Percentiles rank a stretch among this genome's conserved stretches.
Evolutionary conservation across 2,113 vertebrate genomes (phyloP).

Genomic region (Myrmecophaga tridactyla): DNA sequence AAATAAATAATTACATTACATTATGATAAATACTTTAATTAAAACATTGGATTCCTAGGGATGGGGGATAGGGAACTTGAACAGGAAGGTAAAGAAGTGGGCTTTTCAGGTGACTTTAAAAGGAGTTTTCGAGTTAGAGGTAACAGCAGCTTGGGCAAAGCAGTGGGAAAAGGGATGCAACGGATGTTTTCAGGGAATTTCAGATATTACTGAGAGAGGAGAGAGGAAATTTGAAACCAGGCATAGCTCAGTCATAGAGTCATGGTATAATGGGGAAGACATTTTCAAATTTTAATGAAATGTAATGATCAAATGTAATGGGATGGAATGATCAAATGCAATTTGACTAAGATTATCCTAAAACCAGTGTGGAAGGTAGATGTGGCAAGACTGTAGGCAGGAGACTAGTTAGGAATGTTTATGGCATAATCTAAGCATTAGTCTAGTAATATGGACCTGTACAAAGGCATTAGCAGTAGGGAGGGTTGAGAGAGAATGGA

Average conservation of each 20-base stretch:
- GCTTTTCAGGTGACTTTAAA: neutral
- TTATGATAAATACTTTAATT: neutral
- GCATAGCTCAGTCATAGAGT: neutral
- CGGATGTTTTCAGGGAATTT: neutral
- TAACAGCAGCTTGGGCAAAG: neutral
- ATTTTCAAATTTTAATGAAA: neutral
- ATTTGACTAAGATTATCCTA: neutral
- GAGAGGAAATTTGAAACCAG: neutral
- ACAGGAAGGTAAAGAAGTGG: neutral
- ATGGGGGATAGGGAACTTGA: neutral
- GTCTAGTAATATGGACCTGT: neutral
- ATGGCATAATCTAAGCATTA: neutral
- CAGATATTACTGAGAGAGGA: neutral
- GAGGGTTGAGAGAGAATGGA: neutral
- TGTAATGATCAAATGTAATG: neutral
- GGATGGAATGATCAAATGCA: neutral
- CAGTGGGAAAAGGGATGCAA: neutral
- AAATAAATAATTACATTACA: neutral
- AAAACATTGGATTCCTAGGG: neutral
- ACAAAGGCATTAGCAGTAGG: neutral
- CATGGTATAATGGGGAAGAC: neutral
- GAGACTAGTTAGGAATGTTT: neutral
- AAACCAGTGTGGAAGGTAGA: neutral
- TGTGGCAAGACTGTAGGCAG: neutral
- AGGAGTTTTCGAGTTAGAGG: neutral